Conservation (phyloP, 2,797 vertebrate genomes). For the Peromyscus nudipes region DNA sequence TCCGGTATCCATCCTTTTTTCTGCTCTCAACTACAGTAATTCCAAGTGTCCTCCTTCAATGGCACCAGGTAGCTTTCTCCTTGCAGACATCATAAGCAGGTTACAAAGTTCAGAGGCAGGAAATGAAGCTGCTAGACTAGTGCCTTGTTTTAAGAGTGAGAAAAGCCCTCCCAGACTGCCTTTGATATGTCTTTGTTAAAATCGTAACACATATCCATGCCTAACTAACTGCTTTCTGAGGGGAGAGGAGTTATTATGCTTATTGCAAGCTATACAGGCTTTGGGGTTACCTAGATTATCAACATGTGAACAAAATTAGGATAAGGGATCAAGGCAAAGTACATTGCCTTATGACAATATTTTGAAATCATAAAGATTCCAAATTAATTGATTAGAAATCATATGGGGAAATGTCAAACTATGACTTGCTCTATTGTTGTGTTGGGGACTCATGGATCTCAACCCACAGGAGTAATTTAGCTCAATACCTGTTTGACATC, state of each 20-base stretch:
- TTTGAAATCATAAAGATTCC: slow-evolving; percentile 54
- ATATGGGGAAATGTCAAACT: neutral
- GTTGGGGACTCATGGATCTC: neutral
- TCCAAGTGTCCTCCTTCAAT: neutral
- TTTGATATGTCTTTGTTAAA: neutral
- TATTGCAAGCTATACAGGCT: neutral
- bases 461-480: neutral
- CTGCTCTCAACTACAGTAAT: neutral
- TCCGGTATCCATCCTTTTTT: neutral
- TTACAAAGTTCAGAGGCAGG: slow-evolving; percentile 16
- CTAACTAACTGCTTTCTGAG: neutral
- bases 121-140: slow-evolving; percentile 41
- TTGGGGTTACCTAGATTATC: neutral
- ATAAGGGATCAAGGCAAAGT: neutral
- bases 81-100: neutral
- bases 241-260: neutral
- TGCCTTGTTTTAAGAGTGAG: neutral
- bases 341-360: neutral
- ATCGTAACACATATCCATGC: neutral
- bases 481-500: neutral
- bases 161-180: neutral
- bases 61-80: neutral
- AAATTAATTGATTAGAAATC: slow-evolving; percentile 1
- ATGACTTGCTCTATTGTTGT: neutral
- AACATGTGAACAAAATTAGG: neutral